These are phyloP conservation scores for Drosophila saltans DNA, from an alignment of 1,140 invertebrate genomes.

Conservation along the genomic window DNA sequence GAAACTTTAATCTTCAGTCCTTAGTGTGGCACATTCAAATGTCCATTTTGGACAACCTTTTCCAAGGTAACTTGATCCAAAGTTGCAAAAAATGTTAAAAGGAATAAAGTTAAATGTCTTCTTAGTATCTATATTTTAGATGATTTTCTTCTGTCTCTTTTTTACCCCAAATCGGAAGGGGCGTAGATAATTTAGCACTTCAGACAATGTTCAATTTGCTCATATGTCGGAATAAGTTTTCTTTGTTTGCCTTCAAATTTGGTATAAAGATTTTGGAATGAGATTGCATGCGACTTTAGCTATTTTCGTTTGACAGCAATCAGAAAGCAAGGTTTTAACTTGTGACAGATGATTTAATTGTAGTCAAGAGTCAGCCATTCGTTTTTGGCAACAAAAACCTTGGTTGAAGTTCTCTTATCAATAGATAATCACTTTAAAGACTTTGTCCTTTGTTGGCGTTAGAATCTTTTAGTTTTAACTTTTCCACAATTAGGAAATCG, in stretches of 20 bases:
- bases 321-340: not conserved
- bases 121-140: not conserved
- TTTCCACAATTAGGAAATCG: constrained; percentile 49
- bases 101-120: no score
- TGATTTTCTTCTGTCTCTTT: not conserved
- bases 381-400: not conserved
- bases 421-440: not conserved
- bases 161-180: not conserved
- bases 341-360: not conserved
- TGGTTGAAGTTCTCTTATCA: not conserved
- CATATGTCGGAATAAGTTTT: not conserved
- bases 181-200: not conserved
- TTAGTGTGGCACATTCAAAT: no score
- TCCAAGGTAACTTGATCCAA: no score
- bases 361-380: not conserved
- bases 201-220: not conserved
- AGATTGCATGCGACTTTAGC: not conserved
- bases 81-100: no score
- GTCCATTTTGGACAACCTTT: no score
- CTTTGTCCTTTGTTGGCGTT: not conserved
- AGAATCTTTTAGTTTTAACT: not conserved
- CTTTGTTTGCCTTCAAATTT: not conserved
- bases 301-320: not conserved
- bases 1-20: no score
- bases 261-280: not conserved